Evolutionary conservation across 2,888 invertebrate species (phyloP), one percentile per base, ranked within the genome.

Genomic region (Latrodectus hesperus): DNA sequence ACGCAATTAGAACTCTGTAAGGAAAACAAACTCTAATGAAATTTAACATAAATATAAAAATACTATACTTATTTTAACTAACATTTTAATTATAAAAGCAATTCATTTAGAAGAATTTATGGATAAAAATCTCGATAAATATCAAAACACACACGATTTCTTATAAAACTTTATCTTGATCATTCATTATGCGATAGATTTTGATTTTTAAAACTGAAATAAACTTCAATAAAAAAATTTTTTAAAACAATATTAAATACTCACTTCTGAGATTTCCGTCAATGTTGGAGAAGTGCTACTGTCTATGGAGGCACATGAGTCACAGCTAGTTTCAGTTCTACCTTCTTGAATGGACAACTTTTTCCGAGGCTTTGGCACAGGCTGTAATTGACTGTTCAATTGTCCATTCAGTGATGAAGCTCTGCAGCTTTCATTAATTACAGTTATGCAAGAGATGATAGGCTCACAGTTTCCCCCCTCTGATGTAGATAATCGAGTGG

Each of bases 211-310:
- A 38, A 38, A 38, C 38, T 6, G 38, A 38, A 38, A 38, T 38
- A 38, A 38, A 38, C 38, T 4, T 38, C 38, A 38, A 38, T 38
- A 38, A 38, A 38, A 38, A 38, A 38, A 38, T 38, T 38, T 0
- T 1, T 38, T 38, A 38, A 38, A 38, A 38, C 38, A 38, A 38
- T 11, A 65, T n/a, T 22, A 77, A 52, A n/a, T 3, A 51, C 78
- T 68, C 71, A 89, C 89, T 51, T 89, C 89, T 64, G 89, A 89
- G 17, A 88, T 80, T 80, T 89, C 89, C 60, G 89, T 89, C 11
- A 89, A 53, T 12, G 88, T 89, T 12, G 89, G 89, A 70, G 89
- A 89, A 51, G 88, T 89, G 76, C 84, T 89, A 74, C 79, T 84
- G 64, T 88, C 84, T 74, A 88, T 73, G 11, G 89, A 89, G 79